phyloP scores from a whole-genome alignment of 2,888 invertebrate genomes.

The Tricholauxania praeusta region DNA sequence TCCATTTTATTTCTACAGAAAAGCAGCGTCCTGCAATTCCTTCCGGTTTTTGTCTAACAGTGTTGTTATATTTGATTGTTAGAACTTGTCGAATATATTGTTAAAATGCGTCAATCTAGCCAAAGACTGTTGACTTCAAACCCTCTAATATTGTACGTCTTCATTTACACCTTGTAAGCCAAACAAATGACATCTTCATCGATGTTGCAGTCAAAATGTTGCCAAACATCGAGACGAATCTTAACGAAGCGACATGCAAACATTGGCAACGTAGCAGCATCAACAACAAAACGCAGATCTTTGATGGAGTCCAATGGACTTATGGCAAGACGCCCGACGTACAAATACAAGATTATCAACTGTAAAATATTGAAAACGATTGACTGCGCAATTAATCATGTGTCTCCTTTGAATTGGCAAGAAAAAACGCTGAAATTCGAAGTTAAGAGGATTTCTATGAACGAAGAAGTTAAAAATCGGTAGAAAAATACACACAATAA shows the following conservation, averaged over 20 bases:
- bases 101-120: background rate
- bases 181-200: constrained; percentile 23
- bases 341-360: constrained; percentile 2
- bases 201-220: constrained; percentile 2
- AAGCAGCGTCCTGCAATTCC: no score
- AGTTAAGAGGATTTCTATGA: constrained; percentile 16
- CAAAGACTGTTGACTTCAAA: background rate
- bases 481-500: background rate
- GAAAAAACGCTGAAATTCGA: background rate
- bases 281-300: background rate
- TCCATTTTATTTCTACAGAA: no score
- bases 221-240: constrained; percentile 2
- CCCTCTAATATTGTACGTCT: background rate
- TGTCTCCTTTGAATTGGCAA: background rate
- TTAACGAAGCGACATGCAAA: background rate
- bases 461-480: background rate
- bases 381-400: constrained; percentile 20
- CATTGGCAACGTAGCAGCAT: no score
- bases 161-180: constrained; percentile 14
- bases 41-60: no score
- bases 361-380: constrained; percentile 16
- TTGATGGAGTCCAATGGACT: constrained; percentile 3
- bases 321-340: background rate
- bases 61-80: no score
- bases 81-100: no score